Evolutionary conservation across 2,888 invertebrate genomes (phyloP).

Genomic region (Tanytarsus gracilentus): DNA sequence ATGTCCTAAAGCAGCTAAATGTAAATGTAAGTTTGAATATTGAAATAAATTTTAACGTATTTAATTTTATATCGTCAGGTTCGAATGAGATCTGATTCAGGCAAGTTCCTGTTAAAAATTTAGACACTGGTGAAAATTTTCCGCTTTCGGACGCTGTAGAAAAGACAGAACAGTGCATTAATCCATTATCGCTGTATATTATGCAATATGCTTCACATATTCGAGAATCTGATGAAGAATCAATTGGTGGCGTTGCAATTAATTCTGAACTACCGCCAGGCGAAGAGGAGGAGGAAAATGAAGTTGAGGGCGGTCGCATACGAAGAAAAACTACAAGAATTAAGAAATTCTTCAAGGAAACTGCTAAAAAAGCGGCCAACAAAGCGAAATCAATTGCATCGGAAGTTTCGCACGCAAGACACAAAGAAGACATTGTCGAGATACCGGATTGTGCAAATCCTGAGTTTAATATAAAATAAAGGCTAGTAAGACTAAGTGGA

Average conservation of each 20-base stretch:
- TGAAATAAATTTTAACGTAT: too few relatives aligned
- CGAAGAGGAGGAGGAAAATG: conserved; percentile 42
- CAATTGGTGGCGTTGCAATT: conserved; percentile 51
- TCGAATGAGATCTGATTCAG: conserved; percentile 75
- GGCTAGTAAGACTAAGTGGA: conserved; percentile 92
- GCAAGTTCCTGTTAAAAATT: conserved; percentile 78
- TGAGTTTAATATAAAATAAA: conserved; percentile 76
- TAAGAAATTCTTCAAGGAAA: conserved; percentile 76
- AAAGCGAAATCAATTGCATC: conserved; percentile 85
- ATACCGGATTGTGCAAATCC: conserved; percentile 72
- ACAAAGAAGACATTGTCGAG: conserved; percentile 77
- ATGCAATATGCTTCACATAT: conserved; percentile 79
- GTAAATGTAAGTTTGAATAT: too few relatives aligned
- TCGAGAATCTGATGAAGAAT: conserved; percentile 70
- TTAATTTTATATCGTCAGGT: too few relatives aligned
- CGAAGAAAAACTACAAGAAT: conserved; percentile 51
- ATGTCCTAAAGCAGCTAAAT: conserved; percentile 56
- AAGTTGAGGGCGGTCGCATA: conserved; percentile 43
- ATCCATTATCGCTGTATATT: conserved; percentile 90
- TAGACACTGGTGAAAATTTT: conserved; percentile 79
- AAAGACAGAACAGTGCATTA: conserved; percentile 81
- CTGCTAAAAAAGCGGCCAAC: conserved; percentile 82
- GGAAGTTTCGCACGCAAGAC: conserved; percentile 77
- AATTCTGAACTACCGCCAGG: conserved; percentile 38
- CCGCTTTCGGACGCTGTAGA: conserved; percentile 93